Evolutionary conservation across 30 jellyfish, hydroid and myxozoan species (phyloP).

Genomic region (Haliclystus octoradiatus): DNA sequence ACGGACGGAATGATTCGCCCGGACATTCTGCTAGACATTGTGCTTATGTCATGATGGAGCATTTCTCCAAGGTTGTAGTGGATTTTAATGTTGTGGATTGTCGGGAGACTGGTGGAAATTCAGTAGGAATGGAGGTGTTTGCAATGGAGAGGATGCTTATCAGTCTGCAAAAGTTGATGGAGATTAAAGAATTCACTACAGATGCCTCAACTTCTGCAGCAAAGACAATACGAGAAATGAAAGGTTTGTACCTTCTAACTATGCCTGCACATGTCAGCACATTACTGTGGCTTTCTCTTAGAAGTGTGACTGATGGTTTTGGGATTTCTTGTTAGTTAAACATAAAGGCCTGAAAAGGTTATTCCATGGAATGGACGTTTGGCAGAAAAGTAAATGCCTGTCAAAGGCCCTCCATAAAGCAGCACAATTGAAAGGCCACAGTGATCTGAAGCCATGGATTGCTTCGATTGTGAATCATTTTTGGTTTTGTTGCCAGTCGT

Average conservation of each 20-base stretch:
- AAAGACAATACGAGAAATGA: slow-evolving; percentile 8
- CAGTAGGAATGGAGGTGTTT: slow-evolving; percentile 18
- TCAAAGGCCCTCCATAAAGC: background rate
- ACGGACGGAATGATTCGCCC: slow-evolving; percentile 31
- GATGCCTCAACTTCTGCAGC: slow-evolving; percentile 34
- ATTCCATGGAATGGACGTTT: slow-evolving; percentile 8
- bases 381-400: slow-evolving; percentile 19
- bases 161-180: slow-evolving; percentile 1
- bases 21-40: slow-evolving; percentile 22
- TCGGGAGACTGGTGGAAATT: slow-evolving; percentile 24
- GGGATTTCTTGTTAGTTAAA: background rate
- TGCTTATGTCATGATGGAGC: slow-evolving; percentile 28
- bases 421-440: slow-evolving; percentile 4
- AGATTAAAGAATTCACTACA: slow-evolving; percentile 10
- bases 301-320: background rate
- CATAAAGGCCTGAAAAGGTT: background rate
- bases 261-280: background rate
- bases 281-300: background rate
- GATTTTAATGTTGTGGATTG: slow-evolving; percentile 13
- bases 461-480: slow-evolving; percentile 9
- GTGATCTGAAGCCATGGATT: slow-evolving; percentile 12
- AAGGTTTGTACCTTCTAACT: too few relatives aligned
- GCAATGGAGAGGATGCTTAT: slow-evolving; percentile 4
- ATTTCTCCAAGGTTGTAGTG: slow-evolving; percentile 5
- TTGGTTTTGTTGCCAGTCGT: slow-evolving; percentile 8